phyloP scores from a whole-genome alignment of 2,113 vertebrate genomes.

The Python bivittatus region DNA sequence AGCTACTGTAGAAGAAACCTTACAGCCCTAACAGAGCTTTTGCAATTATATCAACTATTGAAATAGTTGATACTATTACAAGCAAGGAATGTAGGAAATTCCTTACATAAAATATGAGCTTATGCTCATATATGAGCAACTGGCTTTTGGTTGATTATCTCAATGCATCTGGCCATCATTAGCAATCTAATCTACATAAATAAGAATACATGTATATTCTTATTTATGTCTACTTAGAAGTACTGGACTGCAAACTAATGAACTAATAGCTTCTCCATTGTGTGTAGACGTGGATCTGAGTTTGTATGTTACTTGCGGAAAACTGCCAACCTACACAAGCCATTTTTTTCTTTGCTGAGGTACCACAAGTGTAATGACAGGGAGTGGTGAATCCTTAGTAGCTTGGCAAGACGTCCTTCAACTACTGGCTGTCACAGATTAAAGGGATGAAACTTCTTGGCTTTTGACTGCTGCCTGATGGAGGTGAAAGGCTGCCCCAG shows the following conservation, averaged over 20 bases:
- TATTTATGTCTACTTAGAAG: neutral
- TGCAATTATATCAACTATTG: neutral
- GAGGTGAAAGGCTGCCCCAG: accelerated
- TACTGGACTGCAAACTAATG: neutral
- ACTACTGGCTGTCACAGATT: neutral
- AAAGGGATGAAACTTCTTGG: accelerated
- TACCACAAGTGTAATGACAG: accelerated
- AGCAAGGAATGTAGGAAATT: neutral
- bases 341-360: accelerated
- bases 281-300: neutral
- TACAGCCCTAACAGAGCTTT: neutral
- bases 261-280: neutral
- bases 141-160: neutral
- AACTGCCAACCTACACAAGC: neutral
- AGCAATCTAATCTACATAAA: neutral
- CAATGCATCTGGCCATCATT: neutral
- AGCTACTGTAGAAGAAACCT: neutral
- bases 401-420: accelerated
- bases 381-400: accelerated
- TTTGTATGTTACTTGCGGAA: neutral
- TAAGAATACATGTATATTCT: neutral
- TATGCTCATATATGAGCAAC: neutral
- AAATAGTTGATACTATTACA: neutral
- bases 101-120: neutral
- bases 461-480: accelerated